phyloP scores from a whole-genome alignment of 2,888 invertebrate genomes.

The Tachystola acroxantha region DNA sequence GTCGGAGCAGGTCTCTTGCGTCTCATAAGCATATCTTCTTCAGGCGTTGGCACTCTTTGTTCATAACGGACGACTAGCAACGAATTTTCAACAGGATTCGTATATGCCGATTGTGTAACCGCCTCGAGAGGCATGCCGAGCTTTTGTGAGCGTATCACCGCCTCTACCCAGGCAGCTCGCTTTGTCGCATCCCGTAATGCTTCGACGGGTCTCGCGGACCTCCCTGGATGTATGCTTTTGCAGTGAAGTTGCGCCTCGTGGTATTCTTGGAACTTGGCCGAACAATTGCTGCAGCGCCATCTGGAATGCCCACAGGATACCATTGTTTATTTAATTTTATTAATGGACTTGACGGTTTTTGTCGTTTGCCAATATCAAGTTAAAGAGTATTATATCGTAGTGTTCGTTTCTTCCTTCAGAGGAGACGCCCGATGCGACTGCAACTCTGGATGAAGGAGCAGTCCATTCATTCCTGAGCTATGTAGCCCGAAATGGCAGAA shows the following conservation, averaged over 20 bases:
- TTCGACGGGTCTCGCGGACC: slow-evolving; percentile 38
- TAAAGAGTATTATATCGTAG: background rate
- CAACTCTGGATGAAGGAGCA: too few species aligned
- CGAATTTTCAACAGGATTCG: slow-evolving; percentile 36
- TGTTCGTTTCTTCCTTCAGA: too few species aligned
- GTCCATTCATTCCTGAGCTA: too few species aligned
- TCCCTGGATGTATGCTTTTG: slow-evolving; percentile 35
- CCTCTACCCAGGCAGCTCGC: slow-evolving; percentile 45
- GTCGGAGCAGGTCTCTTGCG: slow-evolving; percentile 11
- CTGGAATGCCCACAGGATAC: slow-evolving; percentile 29
- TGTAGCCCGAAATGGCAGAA: too few species aligned
- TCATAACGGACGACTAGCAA: slow-evolving; percentile 57
- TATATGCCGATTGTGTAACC: background rate
- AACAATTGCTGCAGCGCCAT: slow-evolving; percentile 58
- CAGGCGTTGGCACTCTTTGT: slow-evolving; percentile 41
- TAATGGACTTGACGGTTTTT: too few species aligned
- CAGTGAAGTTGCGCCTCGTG: slow-evolving; percentile 66
- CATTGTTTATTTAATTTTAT: background rate
- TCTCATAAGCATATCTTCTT: slow-evolving; percentile 16
- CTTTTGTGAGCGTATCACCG: slow-evolving; percentile 39
- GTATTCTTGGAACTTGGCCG: slow-evolving; percentile 45
- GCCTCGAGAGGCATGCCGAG: slow-evolving; percentile 20
- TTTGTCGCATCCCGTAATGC: slow-evolving; percentile 38
- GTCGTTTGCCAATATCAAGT: too few species aligned
- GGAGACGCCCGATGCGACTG: too few species aligned